Conservation (phyloP, 2,797 vertebrate genomes). For the Microctenopoma steveboyesi region DNA sequence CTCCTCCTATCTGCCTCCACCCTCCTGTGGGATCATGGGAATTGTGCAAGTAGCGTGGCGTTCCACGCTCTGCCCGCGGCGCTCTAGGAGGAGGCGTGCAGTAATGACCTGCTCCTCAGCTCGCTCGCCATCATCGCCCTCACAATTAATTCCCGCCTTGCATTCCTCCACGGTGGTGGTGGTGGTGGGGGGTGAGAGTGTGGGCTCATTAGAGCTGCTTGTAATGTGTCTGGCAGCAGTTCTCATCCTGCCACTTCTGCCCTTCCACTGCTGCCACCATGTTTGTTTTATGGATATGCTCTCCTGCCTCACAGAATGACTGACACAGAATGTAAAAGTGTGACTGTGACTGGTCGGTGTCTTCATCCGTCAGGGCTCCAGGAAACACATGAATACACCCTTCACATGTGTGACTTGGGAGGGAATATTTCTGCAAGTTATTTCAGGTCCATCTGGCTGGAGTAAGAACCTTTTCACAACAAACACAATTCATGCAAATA, state of each 20-base stretch:
- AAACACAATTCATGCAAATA: constrained; percentile 46
- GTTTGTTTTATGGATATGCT: constrained; percentile 79
- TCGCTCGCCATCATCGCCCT: constrained; percentile 82
- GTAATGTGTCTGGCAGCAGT: constrained; percentile 84
- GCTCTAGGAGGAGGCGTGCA: constrained; percentile 82
- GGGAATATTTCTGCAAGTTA: constrained; percentile 60
- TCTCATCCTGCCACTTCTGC: constrained; percentile 81
- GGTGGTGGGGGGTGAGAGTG: constrained; percentile 40
- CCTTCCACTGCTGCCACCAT: constrained; percentile 75
- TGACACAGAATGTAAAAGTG: constrained; percentile 64
- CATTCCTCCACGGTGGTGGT: constrained; percentile 69
- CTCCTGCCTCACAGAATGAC: constrained; percentile 69
- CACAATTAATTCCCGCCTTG: constrained; percentile 84
- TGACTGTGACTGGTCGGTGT: constrained; percentile 53
- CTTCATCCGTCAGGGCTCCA: constrained; percentile 60
- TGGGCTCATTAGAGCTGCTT: constrained; percentile 82
- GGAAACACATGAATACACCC: constrained; percentile 63
- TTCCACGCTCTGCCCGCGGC: constrained; percentile 81
- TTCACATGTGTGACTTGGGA: constrained; percentile 49
- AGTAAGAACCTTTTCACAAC: constrained; percentile 35
- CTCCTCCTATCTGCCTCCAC: constrained; percentile 61
- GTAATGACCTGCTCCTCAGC: constrained; percentile 86
- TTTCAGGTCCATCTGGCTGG: constrained; percentile 44
- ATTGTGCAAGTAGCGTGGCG: constrained; percentile 81
- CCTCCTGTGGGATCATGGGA: constrained; percentile 81